Evolutionary conservation across 1,140 invertebrate species (phyloP), one percentile per base, ranked within the genome.

Genomic region (Akabosia matsudoensis): DNA sequence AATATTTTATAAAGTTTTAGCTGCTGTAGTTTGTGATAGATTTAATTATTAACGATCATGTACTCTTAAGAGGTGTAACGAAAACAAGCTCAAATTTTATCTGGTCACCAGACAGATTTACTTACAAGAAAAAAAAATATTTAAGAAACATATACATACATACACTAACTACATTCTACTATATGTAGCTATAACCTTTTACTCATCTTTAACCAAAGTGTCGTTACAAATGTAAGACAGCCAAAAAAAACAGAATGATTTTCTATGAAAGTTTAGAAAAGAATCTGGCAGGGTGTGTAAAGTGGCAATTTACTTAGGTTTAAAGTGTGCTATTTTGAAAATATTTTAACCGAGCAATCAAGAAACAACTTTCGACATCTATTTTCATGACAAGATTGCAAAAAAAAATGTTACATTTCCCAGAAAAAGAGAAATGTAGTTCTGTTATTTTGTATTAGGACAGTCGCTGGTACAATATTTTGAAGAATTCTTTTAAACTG

Each of bases 341-440:
- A 51, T 3, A 73, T 64, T 4, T 56, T 13, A 73, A 28, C 31
- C 37, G 31, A 51, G 4, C 10, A 4, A n/a, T 34, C 4, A 14
- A 56, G 10, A 28, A 13, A 24, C 16, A 34, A 1, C 61, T 75
- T 76, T 34, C 14, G 18, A 74, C 74, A 74, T 37, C 26, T 18
- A 45, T 10, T 45, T n/a, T n/a, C n/a, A n/a, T n/a, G n/a, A n/a
- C n/a, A n/a, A n/a, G n/a, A n/a, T n/a, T n/a, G n/a, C n/a, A n/a
- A n/a, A n/a, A n/a, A n/a, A n/a, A n/a, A n/a, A n/a, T n/a, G n/a
- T n/a, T n/a, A n/a, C n/a, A n/a, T n/a, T n/a, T n/a, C n/a, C n/a
- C n/a, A n/a, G n/a, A n/a, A n/a, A n/a, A n/a, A n/a, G n/a, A n/a
- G n/a, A n/a, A n/a, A n/a, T n/a, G n/a, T n/a, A n/a, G n/a, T n/a